phyloP scores from a whole-genome alignment of 2,888 invertebrate species.

The Spicauda simplicius region DNA sequence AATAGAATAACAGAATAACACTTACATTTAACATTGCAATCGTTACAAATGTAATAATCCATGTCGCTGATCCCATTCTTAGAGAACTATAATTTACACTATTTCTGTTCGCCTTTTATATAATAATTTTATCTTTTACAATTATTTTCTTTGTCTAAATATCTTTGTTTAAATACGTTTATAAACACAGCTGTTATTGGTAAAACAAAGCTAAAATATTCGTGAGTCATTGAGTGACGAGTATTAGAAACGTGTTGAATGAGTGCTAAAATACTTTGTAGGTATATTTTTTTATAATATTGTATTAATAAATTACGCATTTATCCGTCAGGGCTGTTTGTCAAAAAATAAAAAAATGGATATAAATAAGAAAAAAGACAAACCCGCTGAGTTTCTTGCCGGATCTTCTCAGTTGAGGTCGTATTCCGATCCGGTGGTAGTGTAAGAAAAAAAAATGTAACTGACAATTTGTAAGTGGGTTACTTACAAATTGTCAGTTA shows the following conservation, averaged over 20 bases:
- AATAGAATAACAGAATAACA: conserved; percentile 20
- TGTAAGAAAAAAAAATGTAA: too few relatives aligned
- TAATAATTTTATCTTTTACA: conserved; percentile 41
- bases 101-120: conserved; percentile 41
- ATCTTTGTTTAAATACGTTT: conserved; percentile 39
- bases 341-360: too few relatives aligned
- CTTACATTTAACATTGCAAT: conserved; percentile 49
- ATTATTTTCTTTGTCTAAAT: conserved; percentile 39
- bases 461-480: too few relatives aligned
- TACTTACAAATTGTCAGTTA: too few relatives aligned
- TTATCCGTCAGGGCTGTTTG: too few relatives aligned
- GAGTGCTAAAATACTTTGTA: neutral
- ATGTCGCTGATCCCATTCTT: conserved; percentile 46
- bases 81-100: conserved; percentile 24
- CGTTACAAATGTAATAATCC: conserved; percentile 46
- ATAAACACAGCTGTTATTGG: conserved; percentile 44
- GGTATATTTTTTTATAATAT: neutral
- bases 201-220: conserved; percentile 41
- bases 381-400: too few relatives aligned
- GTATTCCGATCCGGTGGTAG: too few relatives aligned
- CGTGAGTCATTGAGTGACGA: conserved; percentile 39
- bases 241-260: neutral
- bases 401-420: too few relatives aligned
- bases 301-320: too few relatives aligned
- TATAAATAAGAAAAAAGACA: too few relatives aligned